Evolutionary conservation across 2,113 vertebrate species (phyloP), one percentile per base, ranked within the genome.

Genomic region (Catagonus wagneri): DNA sequence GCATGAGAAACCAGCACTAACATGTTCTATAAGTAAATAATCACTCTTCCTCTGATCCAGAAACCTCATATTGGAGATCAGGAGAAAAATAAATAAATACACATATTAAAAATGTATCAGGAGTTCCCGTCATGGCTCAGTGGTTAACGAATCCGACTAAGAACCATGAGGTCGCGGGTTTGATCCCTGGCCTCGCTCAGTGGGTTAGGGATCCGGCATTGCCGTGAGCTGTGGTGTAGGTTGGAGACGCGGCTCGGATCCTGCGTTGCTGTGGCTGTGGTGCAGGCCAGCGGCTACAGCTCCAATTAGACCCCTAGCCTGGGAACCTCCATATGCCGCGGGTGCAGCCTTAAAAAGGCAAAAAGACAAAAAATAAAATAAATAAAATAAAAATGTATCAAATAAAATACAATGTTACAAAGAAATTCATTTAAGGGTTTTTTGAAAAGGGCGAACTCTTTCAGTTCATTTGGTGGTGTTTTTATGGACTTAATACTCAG

Each of bases 361-460:
- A n/a, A n/a, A n/a, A n/a, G n/a, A n/a, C n/a, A n/a, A 39, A 83
- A 84, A 85, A 72, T 39, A 93, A 89, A 89, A 78, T 39, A 74
- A 69, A 60, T 54, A 81, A 54, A 50, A 60, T 75, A 39, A 83
- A 84, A 85, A 72, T 39, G 22, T 39, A 75, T 34, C 27, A 61
- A 79, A 50, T 44, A 36, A 27, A 88, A 44, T 44, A 44, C 5
- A 44, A 84, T 58, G 12, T 27, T 61, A 69, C 10, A 66, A 63
- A 68, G 66, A 89, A 85, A 89, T 32, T 68, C 56, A 92, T n/a
- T 61, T 60, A 63, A 32, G 39, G 17, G 25, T 58, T 80, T 88
- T 83, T 71, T 85, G 50, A 56, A 87, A 95, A 87, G 39, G 74
- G 27, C 74, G 32, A 88, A 71, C 23, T 36, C 17, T 85, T 93